These are phyloP conservation scores for Cetoscarus ocellatus DNA, from an alignment of 2,797 vertebrate species.

Conservation along the genomic window DNA sequence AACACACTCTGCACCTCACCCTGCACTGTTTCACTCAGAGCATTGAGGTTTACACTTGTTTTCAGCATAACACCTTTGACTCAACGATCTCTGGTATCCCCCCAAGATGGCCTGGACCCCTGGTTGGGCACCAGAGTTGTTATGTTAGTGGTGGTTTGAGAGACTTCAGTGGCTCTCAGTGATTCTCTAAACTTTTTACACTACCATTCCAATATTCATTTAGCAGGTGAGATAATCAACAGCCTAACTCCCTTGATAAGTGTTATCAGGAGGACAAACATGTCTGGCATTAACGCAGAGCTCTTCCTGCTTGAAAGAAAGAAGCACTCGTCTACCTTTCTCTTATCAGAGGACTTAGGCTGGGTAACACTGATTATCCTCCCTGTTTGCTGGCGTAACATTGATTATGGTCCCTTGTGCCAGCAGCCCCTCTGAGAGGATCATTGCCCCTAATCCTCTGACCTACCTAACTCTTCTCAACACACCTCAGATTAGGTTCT, in stretches of 20 bases:
- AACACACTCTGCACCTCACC: no score
- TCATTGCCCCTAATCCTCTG: slow-evolving; percentile 83
- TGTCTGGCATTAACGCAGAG: slow-evolving; percentile 18
- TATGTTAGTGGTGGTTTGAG: neutral
- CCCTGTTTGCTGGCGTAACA: slow-evolving; percentile 75
- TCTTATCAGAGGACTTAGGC: slow-evolving; percentile 69
- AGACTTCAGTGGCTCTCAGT: slow-evolving; percentile 7
- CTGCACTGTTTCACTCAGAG: no score
- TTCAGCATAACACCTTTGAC: no score
- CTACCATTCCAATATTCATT: slow-evolving; percentile 27
- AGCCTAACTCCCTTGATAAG: slow-evolving; percentile 26
- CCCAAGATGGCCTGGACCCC: no score
- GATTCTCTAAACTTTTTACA: slow-evolving; percentile 2
- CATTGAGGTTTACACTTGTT: no score
- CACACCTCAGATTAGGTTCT: slow-evolving; percentile 79
- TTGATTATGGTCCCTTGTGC: slow-evolving; percentile 77
- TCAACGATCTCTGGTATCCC: no score
- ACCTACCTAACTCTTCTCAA: slow-evolving; percentile 79
- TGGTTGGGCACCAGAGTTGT: no score
- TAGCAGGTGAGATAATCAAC: slow-evolving; percentile 34
- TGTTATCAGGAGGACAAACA: slow-evolving; percentile 18
- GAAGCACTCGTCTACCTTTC: slow-evolving; percentile 56
- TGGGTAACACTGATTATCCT: slow-evolving; percentile 78
- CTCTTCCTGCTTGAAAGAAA: slow-evolving; percentile 36
- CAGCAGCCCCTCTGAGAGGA: slow-evolving; percentile 79